Evolutionary conservation across 2,888 invertebrate species (phyloP).

Genomic region (Isoperla grammatica): DNA sequence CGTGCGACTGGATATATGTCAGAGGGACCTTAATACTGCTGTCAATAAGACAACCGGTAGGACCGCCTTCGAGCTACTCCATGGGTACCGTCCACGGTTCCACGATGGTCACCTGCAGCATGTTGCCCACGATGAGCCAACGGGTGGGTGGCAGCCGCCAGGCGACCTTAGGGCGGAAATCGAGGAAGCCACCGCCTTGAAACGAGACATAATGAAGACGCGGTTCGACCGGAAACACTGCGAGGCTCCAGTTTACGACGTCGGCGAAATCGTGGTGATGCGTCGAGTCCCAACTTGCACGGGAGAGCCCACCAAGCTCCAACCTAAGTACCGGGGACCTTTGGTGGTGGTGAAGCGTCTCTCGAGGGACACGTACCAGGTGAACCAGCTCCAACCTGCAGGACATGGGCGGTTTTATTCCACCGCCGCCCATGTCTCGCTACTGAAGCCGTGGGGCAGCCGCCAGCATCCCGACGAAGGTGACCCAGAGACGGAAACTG

Average conservation of each 20-base stretch:
- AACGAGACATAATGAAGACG: too few relatives aligned
- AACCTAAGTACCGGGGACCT: neutral
- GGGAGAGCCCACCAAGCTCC: conserved; percentile 15
- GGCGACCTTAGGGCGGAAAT: too few relatives aligned
- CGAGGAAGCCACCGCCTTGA: too few relatives aligned
- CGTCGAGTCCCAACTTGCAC: neutral
- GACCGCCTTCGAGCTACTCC: conserved; percentile 27
- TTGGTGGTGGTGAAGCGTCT: too few relatives aligned
- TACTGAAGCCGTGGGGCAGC: conserved; percentile 15
- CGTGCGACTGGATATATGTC: conserved; percentile 15
- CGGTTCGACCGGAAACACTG: too few relatives aligned
- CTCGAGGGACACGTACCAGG: neutral
- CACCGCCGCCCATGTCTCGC: conserved; percentile 13
- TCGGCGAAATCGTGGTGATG: too few relatives aligned
- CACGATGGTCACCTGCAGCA: conserved; percentile 17
- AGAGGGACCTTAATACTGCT: conserved; percentile 26
- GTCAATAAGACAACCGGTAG: conserved; percentile 26
- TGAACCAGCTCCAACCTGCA: neutral
- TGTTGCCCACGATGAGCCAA: neutral
- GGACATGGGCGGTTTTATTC: neutral
- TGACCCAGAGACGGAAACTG: conserved; percentile 24
- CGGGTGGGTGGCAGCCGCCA: too few relatives aligned
- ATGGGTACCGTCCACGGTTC: conserved; percentile 25
- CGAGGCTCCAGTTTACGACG: too few relatives aligned
- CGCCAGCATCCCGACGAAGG: neutral